These are phyloP conservation scores for Papilio gigon DNA, from an alignment of 2,888 invertebrate species.

Conservation along the genomic window DNA sequence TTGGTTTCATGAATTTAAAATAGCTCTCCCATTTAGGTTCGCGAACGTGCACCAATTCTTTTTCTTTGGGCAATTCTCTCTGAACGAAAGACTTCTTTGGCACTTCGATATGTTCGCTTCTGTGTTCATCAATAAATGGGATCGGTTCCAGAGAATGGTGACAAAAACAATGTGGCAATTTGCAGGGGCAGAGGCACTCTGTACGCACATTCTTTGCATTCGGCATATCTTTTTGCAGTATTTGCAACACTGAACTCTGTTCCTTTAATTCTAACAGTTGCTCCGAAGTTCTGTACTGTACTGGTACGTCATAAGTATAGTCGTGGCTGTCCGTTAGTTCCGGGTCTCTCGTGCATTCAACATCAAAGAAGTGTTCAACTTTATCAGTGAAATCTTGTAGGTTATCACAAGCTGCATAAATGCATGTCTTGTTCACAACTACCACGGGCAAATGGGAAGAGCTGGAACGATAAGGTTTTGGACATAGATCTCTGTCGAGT, in stretches of 20 bases:
- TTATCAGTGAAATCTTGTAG: constrained; percentile 63
- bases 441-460: constrained; percentile 68
- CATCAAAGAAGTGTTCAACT: constrained; percentile 60
- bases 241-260: constrained; percentile 69
- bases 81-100: constrained; percentile 45
- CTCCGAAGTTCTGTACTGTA: constrained; percentile 57
- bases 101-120: constrained; percentile 31
- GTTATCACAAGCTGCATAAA: constrained; percentile 73
- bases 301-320: constrained; percentile 60
- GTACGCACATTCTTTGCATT: constrained; percentile 56
- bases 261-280: constrained; percentile 59
- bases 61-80: constrained; percentile 52
- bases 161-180: constrained; percentile 62
- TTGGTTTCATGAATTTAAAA: constrained; percentile 57
- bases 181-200: constrained; percentile 57
- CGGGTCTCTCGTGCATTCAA: constrained; percentile 55
- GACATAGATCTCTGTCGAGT: constrained; percentile 62
- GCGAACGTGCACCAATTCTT: constrained; percentile 58
- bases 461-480: constrained; percentile 64
- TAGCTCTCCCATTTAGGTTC: constrained; percentile 71
- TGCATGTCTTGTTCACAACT: constrained; percentile 66
- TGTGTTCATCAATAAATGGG: constrained; percentile 27
- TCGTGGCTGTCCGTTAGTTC: constrained; percentile 61
- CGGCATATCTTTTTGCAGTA: constrained; percentile 65
- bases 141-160: constrained; percentile 46